These are phyloP conservation scores for Smutsia gigantea DNA, from an alignment of 2,797 vertebrate species.

Conservation along the genomic window DNA sequence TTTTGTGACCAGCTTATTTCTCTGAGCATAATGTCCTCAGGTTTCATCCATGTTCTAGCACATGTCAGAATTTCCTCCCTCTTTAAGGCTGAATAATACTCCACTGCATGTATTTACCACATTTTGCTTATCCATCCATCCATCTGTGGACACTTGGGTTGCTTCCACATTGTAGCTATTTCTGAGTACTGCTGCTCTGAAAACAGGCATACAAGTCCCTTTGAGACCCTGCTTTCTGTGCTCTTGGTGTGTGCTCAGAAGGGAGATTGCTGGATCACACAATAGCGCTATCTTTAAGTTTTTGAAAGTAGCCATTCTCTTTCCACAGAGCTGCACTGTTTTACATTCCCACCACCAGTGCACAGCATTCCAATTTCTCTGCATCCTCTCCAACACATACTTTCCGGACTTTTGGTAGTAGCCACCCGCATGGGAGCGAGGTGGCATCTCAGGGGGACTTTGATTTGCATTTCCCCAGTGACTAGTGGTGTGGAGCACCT, in stretches of 20 bases:
- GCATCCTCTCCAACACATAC: neutral
- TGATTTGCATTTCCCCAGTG: too few species aligned
- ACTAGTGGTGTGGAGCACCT: neutral
- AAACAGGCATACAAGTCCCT: too few species aligned
- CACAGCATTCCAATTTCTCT: neutral
- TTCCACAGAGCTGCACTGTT: neutral
- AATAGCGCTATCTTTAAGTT: neutral
- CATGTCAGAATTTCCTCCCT: neutral
- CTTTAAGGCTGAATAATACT: too few species aligned
- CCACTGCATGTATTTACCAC: too few species aligned
- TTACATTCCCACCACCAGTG: neutral
- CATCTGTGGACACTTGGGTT: rapidly evolving
- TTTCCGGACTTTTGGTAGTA: neutral
- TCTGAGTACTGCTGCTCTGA: neutral
- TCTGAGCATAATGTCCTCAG: neutral
- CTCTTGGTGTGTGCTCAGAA: rapidly evolving
- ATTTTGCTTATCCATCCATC: neutral
- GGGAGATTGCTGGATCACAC: rapidly evolving
- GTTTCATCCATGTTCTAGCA: neutral
- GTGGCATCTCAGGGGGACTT: too few species aligned
- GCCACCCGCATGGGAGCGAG: neutral
- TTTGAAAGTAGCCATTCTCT: neutral
- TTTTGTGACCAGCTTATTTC: too few species aligned
- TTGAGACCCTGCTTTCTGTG: neutral
- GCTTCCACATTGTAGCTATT: rapidly evolving